Base-by-base conservation (phyloP, 1,140 invertebrate species). In the Aphelenchoides fujianensis region DNA sequence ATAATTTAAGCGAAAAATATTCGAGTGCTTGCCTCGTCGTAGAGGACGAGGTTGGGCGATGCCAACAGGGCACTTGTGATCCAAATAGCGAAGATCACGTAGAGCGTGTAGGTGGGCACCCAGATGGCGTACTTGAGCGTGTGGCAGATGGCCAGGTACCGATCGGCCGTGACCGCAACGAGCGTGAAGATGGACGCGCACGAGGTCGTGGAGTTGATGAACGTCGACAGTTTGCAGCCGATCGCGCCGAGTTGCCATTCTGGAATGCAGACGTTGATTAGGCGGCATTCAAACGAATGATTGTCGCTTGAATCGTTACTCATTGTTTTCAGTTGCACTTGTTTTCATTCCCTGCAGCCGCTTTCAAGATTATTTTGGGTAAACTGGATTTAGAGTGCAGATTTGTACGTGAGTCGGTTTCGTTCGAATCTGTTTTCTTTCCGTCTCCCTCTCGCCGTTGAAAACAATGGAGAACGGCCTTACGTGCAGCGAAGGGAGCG, bases 131-230 rank as follows among this genome's bases (percentile, higher is more conserved):
- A 78, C 59, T 84, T 80, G 37, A 82, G 70, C 7, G 82, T 81
- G 36, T 82, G 81, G 61, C 81, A 82, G 36, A 82, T 82, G 16
- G 81, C 81, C 34, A 82, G 62, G 48, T 84, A 82, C 34, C 79
- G 69, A 64, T 83, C 82, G 36, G 79, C 79, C 48, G 69, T 70
- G 23, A 70, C 54, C n/a, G 62, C 82, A 2, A 82, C 81, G 36
- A 82, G 68, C 1, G 81, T 82, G 68, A 82, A 82, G 36, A 82
- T 79, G 32, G 82, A 84, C 23, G 81, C 82, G 66, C 80, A 82
- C 28, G 77, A 78, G 35, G 81, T 82, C 3, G 82, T 83, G 7
- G 80, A 76, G 67, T 82, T 82, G 19, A 84, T 69, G 66, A 80
- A 82, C 9, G 79, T 81, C n/a, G 81, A 84, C 53, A 84, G 28